Evolutionary conservation across 53 echinoderm and acorn worm genomes (phyloP).

Genomic region (Actinopyga echinites): DNA sequence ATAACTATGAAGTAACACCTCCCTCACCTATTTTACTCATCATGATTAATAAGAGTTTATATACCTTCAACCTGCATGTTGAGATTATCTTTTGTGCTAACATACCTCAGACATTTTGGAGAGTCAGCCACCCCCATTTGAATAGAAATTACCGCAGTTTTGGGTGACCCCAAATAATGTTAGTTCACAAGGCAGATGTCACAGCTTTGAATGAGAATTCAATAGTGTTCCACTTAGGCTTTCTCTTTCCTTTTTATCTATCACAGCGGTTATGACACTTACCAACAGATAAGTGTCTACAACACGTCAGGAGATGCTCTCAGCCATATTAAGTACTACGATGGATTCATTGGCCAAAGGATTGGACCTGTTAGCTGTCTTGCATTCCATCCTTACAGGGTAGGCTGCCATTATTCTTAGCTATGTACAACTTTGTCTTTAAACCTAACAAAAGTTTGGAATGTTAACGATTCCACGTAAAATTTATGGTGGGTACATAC

Average conservation of each 20-base stretch:
- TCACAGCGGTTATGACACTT: conserved; percentile 71
- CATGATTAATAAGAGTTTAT: too few relatives aligned
- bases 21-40: too few relatives aligned
- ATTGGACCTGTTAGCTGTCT: conserved; percentile 89
- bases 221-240: too few relatives aligned
- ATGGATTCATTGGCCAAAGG: conserved; percentile 96
- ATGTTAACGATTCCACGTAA: too few relatives aligned
- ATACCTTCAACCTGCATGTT: too few relatives aligned
- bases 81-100: too few relatives aligned
- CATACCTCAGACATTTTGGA: too few relatives aligned
- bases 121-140: too few relatives aligned
- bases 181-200: background rate
- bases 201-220: background rate
- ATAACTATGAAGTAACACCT: too few relatives aligned
- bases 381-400: conserved; percentile 95
- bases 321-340: conserved; percentile 97
- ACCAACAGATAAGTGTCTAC: conserved; percentile 88
- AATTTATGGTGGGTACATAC: too few relatives aligned
- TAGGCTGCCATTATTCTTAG: conserved; percentile 13
- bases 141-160: too few relatives aligned
- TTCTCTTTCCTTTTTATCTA: background rate
- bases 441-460: background rate
- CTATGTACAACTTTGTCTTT: background rate
- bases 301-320: conserved; percentile 83
- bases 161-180: background rate